A percentile compares a stretch with the other conserved stretches of the same genome.
Evolutionary conservation across 1,140 invertebrate species (phyloP).

Genomic region (Drosophila kepulauana): DNA sequence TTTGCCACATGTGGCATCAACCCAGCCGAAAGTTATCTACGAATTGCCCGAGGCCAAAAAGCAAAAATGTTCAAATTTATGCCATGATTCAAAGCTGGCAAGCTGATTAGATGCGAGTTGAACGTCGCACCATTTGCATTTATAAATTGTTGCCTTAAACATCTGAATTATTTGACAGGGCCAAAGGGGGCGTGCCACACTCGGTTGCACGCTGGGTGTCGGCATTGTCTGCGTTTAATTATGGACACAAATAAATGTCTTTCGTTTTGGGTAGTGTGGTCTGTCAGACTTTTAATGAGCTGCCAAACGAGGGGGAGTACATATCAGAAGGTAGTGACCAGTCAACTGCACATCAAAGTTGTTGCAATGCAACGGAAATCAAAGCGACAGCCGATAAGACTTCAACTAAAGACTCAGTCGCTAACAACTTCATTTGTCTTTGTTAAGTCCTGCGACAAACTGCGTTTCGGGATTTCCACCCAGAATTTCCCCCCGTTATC

Average conservation of each 20-base stretch:
- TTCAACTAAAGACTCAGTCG: slow-evolving; percentile 22
- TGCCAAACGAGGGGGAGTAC: too few relatives aligned
- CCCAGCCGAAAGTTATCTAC: slow-evolving; percentile 30
- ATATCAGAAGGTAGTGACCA: slow-evolving; percentile 38
- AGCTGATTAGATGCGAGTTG: slow-evolving; percentile 50
- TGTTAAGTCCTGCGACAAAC: slow-evolving; percentile 64
- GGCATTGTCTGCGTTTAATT: slow-evolving; percentile 81
- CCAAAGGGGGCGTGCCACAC: slow-evolving; percentile 40
- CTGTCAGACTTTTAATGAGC: slow-evolving; percentile 64
- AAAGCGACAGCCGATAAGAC: slow-evolving; percentile 41
- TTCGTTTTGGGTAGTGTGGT: slow-evolving; percentile 63
- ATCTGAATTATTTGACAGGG: slow-evolving; percentile 69
- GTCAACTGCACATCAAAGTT: slow-evolving; percentile 76
- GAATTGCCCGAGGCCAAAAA: slow-evolving; percentile 46
- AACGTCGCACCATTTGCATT: slow-evolving; percentile 64
- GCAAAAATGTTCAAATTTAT: slow-evolving; percentile 59
- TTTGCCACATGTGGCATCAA: slow-evolving; percentile 64
- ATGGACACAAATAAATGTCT: slow-evolving; percentile 81
- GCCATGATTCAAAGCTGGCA: slow-evolving; percentile 49
- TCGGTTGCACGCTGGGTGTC: slow-evolving; percentile 17
- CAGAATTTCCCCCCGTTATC: slow-evolving; percentile 19
- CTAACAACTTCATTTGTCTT: slow-evolving; percentile 82
- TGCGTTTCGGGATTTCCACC: slow-evolving; percentile 45
- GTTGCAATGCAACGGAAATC: slow-evolving; percentile 55
- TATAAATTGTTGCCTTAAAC: slow-evolving; percentile 71